Percentiles rank a stretch among this genome's conserved stretches.
Conservation (phyloP, 2,888 invertebrate genomes). For the Netelia melanura region DNA sequence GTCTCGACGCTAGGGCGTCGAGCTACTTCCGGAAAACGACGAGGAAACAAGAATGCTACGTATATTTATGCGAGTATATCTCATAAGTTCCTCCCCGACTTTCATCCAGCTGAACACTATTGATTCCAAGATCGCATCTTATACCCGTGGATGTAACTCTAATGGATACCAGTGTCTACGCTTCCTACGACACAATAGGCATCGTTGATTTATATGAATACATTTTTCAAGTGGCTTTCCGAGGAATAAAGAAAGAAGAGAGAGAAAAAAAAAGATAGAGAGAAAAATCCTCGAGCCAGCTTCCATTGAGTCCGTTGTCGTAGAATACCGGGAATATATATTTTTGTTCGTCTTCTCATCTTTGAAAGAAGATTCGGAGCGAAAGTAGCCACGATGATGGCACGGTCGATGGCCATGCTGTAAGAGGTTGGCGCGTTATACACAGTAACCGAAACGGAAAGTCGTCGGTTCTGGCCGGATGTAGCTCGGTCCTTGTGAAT, state of each 20-base stretch:
- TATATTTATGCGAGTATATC: neutral
- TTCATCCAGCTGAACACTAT: conserved; percentile 27
- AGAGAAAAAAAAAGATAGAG: neutral
- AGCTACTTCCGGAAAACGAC: conserved; percentile 51
- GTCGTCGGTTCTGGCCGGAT: conserved; percentile 52
- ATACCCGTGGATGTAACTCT: conserved; percentile 19
- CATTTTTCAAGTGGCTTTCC: conserved; percentile 40
- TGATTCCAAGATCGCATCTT: conserved; percentile 48
- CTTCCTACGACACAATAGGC: conserved; percentile 21
- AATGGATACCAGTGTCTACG: conserved; percentile 14
- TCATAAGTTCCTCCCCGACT: conserved; percentile 4
- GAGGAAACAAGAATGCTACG: conserved; percentile 28
- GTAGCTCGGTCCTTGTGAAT: conserved; percentile 58
- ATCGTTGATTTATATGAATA: conserved; percentile 44
- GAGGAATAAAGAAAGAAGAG: conserved; percentile 1
- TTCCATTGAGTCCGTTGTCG: conserved; percentile 39
- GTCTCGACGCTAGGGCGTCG: conserved; percentile 63
- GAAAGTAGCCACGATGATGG: conserved; percentile 45
- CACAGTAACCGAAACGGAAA: conserved; percentile 55
- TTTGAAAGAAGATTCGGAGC: conserved; percentile 30
- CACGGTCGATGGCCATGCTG: conserved; percentile 29
- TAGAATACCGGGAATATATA: neutral
- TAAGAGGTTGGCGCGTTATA: conserved; percentile 23
- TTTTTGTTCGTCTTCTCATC: conserved; percentile 8
- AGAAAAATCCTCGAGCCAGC: conserved; percentile 28